Evolutionary conservation across 2,888 invertebrate genomes (phyloP).

Genomic region (Xanthostigma xanthostigma): DNA sequence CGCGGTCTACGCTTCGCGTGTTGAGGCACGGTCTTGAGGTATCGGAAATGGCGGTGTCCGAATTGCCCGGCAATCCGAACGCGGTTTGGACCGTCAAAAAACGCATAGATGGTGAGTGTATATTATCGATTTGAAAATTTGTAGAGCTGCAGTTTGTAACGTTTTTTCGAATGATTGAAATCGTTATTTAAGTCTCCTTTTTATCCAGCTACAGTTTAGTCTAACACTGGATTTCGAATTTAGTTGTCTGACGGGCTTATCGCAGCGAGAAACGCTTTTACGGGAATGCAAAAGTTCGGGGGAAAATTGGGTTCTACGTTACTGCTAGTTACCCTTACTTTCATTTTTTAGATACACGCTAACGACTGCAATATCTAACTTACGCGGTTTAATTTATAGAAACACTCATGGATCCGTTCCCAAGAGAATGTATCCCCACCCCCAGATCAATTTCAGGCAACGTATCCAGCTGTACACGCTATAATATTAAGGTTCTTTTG

Average conservation of each 20-base stretch:
- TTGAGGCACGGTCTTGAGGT: conserved; percentile 95
- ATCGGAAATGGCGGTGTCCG: conserved; percentile 99
- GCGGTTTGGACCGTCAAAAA: conserved; percentile 99
- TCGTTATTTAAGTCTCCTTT: conserved; percentile 8
- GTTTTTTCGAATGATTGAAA: conserved; percentile 4
- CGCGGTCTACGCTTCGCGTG: conserved; percentile 84
- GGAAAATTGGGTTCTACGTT: too few species aligned
- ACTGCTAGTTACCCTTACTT: too few species aligned
- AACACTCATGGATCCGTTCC: too few species aligned
- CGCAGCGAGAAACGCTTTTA: too few species aligned
- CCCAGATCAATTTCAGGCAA: background rate
- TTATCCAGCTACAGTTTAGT: background rate
- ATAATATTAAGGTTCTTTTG: background rate
- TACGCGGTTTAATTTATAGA: too few species aligned
- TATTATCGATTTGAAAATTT: conserved; percentile 3
- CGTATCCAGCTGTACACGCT: background rate
- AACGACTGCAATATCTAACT: too few species aligned
- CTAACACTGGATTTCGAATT: background rate
- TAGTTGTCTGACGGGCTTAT: too few species aligned
- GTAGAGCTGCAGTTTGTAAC: background rate
- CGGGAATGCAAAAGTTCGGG: too few species aligned
- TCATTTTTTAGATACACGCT: too few species aligned
- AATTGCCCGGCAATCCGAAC: conserved; percentile 98
- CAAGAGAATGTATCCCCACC: too few species aligned
- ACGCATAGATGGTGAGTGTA: conserved; percentile 81